These are phyloP conservation scores for Allobates femoralis DNA, from an alignment of 2,797 vertebrate genomes.

Conservation along the genomic window DNA sequence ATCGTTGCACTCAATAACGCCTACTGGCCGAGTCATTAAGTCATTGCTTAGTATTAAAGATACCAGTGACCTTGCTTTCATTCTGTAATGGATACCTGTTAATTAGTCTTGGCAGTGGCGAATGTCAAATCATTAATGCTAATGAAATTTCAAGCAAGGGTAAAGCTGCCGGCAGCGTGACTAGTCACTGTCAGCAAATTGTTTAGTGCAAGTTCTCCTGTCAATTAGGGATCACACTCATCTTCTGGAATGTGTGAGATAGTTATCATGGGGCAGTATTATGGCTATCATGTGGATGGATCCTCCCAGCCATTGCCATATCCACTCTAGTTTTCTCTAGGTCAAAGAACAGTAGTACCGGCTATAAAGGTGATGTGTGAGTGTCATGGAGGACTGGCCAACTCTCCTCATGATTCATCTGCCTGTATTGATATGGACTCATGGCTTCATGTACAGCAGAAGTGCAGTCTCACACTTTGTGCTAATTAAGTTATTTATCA, in stretches of 20 bases:
- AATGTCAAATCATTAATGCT: conserved; percentile 16
- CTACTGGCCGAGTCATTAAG: background rate
- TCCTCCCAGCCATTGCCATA: background rate
- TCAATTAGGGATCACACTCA: background rate
- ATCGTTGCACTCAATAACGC: background rate
- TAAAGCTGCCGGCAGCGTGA: background rate
- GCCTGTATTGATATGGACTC: too few species aligned
- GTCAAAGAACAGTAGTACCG: background rate
- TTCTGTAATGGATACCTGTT: conserved; percentile 29
- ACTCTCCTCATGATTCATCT: too few species aligned
- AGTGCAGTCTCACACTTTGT: too few species aligned
- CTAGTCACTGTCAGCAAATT: background rate
- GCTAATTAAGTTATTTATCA: too few species aligned
- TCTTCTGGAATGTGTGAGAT: background rate
- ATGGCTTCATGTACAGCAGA: too few species aligned
- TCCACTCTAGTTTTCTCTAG: background rate
- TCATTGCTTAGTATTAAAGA: background rate
- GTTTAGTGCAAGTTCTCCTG: background rate
- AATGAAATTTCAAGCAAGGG: conserved; percentile 8
- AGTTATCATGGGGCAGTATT: too few species aligned
- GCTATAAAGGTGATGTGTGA: background rate
- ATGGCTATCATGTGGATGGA: too few species aligned
- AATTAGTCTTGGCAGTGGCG: conserved; percentile 29
- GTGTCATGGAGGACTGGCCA: background rate
- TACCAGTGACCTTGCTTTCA: background rate